phyloP scores from a whole-genome alignment of 23 tunicate genomes.

The Phallusia fumigata region DNA sequence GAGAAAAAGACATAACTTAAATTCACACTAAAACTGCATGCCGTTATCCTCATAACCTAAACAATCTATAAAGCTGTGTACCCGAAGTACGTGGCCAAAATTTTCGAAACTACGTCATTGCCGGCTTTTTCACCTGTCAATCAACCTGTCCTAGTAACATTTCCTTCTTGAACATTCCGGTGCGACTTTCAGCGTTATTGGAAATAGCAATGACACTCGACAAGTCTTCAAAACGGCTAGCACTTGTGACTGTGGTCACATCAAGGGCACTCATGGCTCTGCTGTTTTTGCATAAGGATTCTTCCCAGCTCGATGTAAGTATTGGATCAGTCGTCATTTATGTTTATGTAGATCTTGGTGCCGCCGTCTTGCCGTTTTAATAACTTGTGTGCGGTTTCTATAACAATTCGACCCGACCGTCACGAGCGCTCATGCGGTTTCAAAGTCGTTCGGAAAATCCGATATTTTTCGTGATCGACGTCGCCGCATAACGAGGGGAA shows the following conservation, averaged over 20 bases:
- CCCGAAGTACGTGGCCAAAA: too few relatives aligned
- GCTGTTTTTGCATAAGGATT: neutral
- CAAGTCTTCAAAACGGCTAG: neutral
- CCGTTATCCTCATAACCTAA: too few relatives aligned
- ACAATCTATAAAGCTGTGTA: too few relatives aligned
- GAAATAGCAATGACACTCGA: conserved; percentile 9
- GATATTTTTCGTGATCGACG: conserved; percentile 1
- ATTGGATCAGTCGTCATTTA: neutral
- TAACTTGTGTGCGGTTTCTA: neutral
- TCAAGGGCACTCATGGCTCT: neutral
- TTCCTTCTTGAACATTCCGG: neutral
- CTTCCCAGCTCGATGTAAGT: neutral
- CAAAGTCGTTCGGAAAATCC: neutral
- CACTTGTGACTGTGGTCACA: neutral
- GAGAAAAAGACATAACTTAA: too few relatives aligned
- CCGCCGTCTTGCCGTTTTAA: neutral
- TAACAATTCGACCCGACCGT: too few relatives aligned
- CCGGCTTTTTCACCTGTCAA: too few relatives aligned
- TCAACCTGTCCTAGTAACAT: too few relatives aligned
- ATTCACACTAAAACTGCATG: too few relatives aligned
- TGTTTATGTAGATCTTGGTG: neutral
- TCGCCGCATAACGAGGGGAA: too few relatives aligned
- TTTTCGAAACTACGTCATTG: too few relatives aligned
- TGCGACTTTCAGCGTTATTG: neutral
- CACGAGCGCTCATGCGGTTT: neutral